Evolutionary conservation across 1,140 invertebrate species (phyloP), one percentile per base, ranked within the genome.

Genomic region (Bombus pyrosoma): DNA sequence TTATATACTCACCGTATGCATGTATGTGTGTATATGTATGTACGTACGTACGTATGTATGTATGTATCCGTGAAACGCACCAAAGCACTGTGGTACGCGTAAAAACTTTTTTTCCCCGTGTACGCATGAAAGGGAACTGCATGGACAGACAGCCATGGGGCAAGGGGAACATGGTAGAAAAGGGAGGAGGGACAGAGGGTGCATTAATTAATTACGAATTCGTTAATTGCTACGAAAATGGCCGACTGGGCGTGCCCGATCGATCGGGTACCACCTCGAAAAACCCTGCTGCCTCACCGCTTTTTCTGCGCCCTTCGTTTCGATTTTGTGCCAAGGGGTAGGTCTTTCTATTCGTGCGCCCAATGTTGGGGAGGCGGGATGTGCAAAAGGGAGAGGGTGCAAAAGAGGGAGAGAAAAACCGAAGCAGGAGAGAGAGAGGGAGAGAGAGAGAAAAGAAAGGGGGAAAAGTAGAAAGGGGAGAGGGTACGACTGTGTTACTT

Each of bases 131-230:
- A 81, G 77, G 81, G 81, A 39, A 75, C 28, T 39, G 34, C 37
- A 43, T 4, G 81, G 72, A 32, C 74, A 57, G 59, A 34, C 64
- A 86, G 76, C 37, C 43, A 59, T 39, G 59, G 62, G 12, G 62
- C 59, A 32, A 13, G 81, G 37, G 68, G 41, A 79, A 47, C n/a
- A 59, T 39, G 32, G 6, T 6, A 28, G 37, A 8, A 18, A 66
- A 32, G 10, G 64, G 6, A 78, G 15, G 39, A 13, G 62, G 39
- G 62, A 68, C 18, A 81, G 76, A 87, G 83, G 77, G 83, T 90
- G 86, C 88, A 91, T 92, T 92, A 92, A 92, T 92, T 92, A 92
- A 92, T 91, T 91, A 88, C 85, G 83, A 91, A 92, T 92, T 91
- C 87, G 89, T 88, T 91, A 92, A 92, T 90, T 92, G 86, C 79